Base-by-base conservation (phyloP, 2,888 invertebrate genomes). In the Gortyna flavago region DNA sequence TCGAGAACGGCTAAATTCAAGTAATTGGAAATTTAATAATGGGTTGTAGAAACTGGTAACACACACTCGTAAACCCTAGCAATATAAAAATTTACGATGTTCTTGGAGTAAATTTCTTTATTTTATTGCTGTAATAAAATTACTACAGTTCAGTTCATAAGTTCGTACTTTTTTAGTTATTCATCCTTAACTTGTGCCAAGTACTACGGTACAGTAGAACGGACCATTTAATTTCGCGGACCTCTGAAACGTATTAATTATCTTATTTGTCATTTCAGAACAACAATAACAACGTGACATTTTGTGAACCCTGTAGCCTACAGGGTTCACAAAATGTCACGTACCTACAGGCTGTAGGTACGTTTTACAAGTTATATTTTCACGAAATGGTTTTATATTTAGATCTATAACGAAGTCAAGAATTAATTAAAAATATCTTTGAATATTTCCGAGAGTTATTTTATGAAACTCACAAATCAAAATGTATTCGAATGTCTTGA, bases 101-200 rank as follows among this genome's bases (percentile, higher is more conserved):
- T 92, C 91, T 89, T 79, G 78, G 75, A 86, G 87, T 85, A 90
- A 91, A 91, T 91, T 91, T 89, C 87, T 91, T 90, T 87, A 89
- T 85, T 93, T 92, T 93, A 93, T 91, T 89, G 87, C 89, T 73
- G 87, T 89, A 88, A 91, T 93, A 93, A 93, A 93, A 91, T 90
- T 87, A 89, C 89, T 87, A 88, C 75, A 85, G 85, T 88, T 85
- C 87, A 88, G n/a, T n/a, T n/a, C n/a, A n/a, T n/a, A 90, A 90
- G 87, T 90, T 83, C 81, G 69, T 85, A 69, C 59, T 72, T 77
- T 84, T 84, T 82, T 81, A 80, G 81, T 84, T 82, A 86, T 88
- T 87, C 78, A 80, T 82, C 48, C 69, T 68, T 82, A 77, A 73
- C 80, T 81, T 85, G 77, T 83, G 77, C 80, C 82, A 83, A 81